phyloP scores from a whole-genome alignment of 2,888 invertebrate genomes.

The Latheticus oryzae region DNA sequence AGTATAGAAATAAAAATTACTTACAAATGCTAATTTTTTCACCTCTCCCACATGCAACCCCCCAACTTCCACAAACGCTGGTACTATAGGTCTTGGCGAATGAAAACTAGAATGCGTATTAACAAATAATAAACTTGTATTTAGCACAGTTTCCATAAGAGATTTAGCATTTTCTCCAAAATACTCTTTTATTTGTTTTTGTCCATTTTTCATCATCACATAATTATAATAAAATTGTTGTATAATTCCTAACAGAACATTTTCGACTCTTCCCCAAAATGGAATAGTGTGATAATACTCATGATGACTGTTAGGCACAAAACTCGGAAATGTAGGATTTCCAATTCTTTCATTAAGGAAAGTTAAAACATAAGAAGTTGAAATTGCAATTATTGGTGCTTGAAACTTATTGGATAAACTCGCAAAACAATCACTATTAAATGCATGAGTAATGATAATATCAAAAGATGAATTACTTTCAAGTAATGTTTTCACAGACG shows the following conservation, averaged over 20 bases:
- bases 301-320: slow-evolving; percentile 66
- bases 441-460: slow-evolving; percentile 75
- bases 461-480: slow-evolving; percentile 66
- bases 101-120: slow-evolving; percentile 67
- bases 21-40: slow-evolving; percentile 62
- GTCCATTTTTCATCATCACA: slow-evolving; percentile 19
- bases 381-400: slow-evolving; percentile 70
- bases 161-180: slow-evolving; percentile 66
- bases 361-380: slow-evolving; percentile 65
- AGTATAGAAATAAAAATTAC: no score
- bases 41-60: slow-evolving; percentile 70
- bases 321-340: slow-evolving; percentile 65
- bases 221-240: slow-evolving; percentile 34
- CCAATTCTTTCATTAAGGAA: slow-evolving; percentile 66
- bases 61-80: slow-evolving; percentile 68
- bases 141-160: slow-evolving; percentile 60
- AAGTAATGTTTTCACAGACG: slow-evolving; percentile 5
- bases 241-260: slow-evolving; percentile 55
- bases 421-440: slow-evolving; percentile 77
- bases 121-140: slow-evolving; percentile 65
- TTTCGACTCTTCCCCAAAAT: slow-evolving; percentile 61
- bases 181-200: slow-evolving; percentile 59
- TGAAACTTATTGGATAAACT: slow-evolving; percentile 72
- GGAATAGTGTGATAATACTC: slow-evolving; percentile 54
- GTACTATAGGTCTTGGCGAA: slow-evolving; percentile 64